Evolutionary conservation across 2,797 vertebrate species (phyloP).

Genomic region (Xiphorhynchus erythropygius): DNA sequence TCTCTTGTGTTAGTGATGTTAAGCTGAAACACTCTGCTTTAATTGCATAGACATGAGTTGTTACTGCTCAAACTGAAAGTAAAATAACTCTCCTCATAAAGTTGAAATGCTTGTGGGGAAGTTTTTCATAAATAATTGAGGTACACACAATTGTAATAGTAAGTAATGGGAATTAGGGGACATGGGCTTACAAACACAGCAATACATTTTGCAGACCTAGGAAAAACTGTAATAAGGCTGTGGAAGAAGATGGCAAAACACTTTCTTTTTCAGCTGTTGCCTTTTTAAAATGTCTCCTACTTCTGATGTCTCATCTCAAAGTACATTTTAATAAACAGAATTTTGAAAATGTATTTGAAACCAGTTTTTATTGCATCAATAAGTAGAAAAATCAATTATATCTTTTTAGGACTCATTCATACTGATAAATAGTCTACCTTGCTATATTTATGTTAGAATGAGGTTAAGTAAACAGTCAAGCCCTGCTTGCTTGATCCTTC

Average conservation of each 20-base stretch:
- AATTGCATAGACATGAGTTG: conserved; percentile 23
- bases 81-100: conserved; percentile 49
- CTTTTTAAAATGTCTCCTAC: neutral
- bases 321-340: neutral
- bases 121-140: conserved; percentile 61
- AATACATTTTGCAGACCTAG: conserved; percentile 17
- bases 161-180: conserved; percentile 40
- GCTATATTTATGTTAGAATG: neutral
- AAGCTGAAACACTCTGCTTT: conserved; percentile 30
- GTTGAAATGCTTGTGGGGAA: conserved; percentile 16
- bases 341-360: neutral
- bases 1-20: conserved; percentile 32
- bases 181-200: neutral
- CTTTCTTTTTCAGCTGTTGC: neutral
- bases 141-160: conserved; percentile 23
- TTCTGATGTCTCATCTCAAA: neutral
- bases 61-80: conserved; percentile 18
- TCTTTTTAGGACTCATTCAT: neutral
- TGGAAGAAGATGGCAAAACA: neutral
- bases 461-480: neutral
- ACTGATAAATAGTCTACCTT: neutral
- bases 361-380: neutral
- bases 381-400: neutral
- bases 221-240: neutral
- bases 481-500: neutral